Conservation (phyloP, 2,113 vertebrate species). For the Picathartes gymnocephalus region DNA sequence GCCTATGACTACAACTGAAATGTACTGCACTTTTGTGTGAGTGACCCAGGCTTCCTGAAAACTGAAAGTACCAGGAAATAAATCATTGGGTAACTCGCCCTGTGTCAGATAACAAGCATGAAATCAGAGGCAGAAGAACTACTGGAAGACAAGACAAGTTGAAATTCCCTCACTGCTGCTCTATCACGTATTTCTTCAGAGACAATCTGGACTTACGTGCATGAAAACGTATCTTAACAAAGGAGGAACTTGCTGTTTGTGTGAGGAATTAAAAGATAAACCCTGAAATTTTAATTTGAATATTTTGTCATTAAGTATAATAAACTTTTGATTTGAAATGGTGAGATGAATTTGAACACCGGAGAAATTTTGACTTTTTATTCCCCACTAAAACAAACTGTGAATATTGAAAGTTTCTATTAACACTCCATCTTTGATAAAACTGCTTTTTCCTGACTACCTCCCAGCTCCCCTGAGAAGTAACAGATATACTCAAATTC, state of each 20-base stretch:
- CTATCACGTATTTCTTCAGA: background rate
- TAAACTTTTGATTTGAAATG: background rate
- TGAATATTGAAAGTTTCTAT: background rate
- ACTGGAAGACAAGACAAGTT: background rate
- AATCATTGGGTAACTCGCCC: background rate
- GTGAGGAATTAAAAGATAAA: background rate
- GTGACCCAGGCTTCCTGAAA: background rate
- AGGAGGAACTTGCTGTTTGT: background rate
- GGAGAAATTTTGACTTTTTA: background rate
- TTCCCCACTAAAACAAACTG: background rate
- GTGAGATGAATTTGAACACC: background rate
- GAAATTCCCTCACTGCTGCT: background rate
- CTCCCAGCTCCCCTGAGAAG: background rate
- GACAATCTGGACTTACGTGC: background rate
- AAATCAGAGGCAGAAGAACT: background rate
- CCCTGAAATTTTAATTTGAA: background rate
- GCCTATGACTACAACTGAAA: background rate
- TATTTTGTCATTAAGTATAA: background rate
- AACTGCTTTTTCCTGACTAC: background rate
- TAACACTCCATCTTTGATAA: background rate
- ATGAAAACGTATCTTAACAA: background rate
- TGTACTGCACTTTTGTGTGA: background rate
- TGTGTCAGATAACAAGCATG: background rate
- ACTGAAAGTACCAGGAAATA: background rate
- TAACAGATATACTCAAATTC: background rate